Percentiles rank a stretch among this genome's conserved stretches.
Evolutionary conservation across 37 sponge, comb jelly and placozoan species (phyloP).

Genomic region (Corticium candelabrum): DNA sequence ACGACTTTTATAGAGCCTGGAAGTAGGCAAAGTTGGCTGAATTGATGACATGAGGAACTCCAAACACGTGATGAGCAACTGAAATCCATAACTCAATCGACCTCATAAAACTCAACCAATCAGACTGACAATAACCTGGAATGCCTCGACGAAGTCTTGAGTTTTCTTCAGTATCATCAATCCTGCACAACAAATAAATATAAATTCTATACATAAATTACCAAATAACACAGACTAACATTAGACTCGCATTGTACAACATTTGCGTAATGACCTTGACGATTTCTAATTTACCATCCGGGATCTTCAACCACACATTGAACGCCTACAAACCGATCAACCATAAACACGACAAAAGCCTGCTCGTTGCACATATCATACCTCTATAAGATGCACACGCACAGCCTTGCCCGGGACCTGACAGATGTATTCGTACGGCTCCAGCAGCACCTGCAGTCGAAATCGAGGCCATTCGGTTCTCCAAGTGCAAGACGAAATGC

Average conservation of each 20-base stretch:
- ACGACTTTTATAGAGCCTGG: conserved; percentile 43
- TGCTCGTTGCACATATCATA: conserved; percentile 3
- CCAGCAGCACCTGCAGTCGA: conserved; percentile 41
- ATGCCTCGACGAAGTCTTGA: conserved; percentile 75
- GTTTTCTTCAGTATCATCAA: conserved; percentile 91
- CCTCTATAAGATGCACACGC: conserved; percentile 51
- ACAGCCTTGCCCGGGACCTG: conserved; percentile 76
- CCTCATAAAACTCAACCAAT: neutral
- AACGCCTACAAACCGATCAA: conserved; percentile 39
- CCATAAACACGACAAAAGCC: neutral
- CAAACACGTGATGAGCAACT: conserved; percentile 83
- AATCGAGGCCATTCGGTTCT: too few species aligned
- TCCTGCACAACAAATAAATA: conserved; percentile 7
- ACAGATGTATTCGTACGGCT: conserved; percentile 68
- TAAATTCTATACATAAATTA: neutral
- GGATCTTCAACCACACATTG: conserved; percentile 74
- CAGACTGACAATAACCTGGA: conserved; percentile 35
- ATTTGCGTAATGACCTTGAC: conserved; percentile 70
- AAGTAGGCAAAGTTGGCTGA: conserved; percentile 88
- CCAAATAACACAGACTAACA: conserved; percentile 23
- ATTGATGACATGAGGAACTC: conserved; percentile 71
- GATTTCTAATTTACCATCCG: conserved; percentile 46
- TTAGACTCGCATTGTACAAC: conserved; percentile 87
- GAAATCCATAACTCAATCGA: neutral
- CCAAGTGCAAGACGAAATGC: too few species aligned